Percentiles rank a stretch among this genome's conserved stretches.
These are phyloP conservation scores for Parthenolecanium corni DNA, from an alignment of 2,888 invertebrate species.

Conservation along the genomic window DNA sequence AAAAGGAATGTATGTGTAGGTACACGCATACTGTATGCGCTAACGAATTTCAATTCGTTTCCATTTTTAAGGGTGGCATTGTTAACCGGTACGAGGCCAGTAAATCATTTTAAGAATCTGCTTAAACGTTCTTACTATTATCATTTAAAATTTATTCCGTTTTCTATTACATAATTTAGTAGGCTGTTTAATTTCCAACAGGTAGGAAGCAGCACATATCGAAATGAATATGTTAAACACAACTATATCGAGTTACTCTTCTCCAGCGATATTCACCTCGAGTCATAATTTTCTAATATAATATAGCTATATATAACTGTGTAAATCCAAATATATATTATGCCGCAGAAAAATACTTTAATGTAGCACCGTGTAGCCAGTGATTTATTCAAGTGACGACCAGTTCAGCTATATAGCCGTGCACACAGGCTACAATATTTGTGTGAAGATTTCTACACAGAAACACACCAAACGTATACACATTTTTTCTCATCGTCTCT, in stretches of 20 bases:
- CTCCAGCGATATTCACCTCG: slow-evolving; percentile 24
- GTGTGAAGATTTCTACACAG: background rate
- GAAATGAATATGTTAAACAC: slow-evolving; percentile 27
- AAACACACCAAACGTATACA: background rate
- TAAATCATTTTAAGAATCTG: slow-evolving; percentile 22
- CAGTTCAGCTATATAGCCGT: slow-evolving; percentile 12
- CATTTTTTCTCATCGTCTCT: background rate
- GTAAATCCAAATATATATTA: slow-evolving; percentile 4
- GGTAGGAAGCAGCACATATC: slow-evolving; percentile 23
- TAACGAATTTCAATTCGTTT: too few relatives aligned
- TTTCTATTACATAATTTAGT: slow-evolving; percentile 28
- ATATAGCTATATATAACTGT: slow-evolving; percentile 13
- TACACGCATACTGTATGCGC: too few relatives aligned
- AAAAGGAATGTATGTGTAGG: too few relatives aligned
- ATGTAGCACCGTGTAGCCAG: background rate
- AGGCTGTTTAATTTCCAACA: slow-evolving; percentile 24
- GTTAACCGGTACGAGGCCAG: background rate
- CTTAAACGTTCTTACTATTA: slow-evolving; percentile 25
- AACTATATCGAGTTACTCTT: slow-evolving; percentile 14
- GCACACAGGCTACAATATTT: background rate
- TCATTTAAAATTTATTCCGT: slow-evolving; percentile 25
- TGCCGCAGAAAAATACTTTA: slow-evolving; percentile 1
- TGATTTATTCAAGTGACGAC: slow-evolving; percentile 25
- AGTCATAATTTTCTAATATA: slow-evolving; percentile 28
- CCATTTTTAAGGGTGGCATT: background rate